phyloP scores from a whole-genome alignment of 2,797 vertebrate species.

The Arnoldichthys spilopterus region DNA sequence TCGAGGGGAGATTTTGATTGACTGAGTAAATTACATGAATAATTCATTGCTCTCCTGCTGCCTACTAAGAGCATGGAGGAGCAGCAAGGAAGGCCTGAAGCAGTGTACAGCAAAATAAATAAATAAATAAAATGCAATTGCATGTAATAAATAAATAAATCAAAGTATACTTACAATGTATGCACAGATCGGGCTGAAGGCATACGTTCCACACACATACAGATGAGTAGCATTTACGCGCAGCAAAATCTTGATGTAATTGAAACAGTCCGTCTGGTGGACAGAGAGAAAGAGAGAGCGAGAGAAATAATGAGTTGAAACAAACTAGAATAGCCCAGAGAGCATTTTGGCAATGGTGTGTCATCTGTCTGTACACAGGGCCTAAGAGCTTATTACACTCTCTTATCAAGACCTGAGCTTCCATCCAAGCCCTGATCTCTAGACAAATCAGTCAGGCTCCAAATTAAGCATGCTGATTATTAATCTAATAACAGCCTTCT shows the following conservation, averaged over 20 bases:
- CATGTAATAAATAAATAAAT: no score
- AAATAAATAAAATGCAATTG: background rate
- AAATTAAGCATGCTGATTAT: constrained; percentile 53
- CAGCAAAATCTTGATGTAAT: constrained; percentile 96
- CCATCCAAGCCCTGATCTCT: constrained; percentile 26
- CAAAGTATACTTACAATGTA: constrained; percentile 87
- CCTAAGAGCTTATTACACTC: constrained; percentile 29
- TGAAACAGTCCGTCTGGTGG: constrained; percentile 92
- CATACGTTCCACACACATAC: constrained; percentile 91
- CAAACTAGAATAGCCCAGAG: constrained; percentile 36
- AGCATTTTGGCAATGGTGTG: constrained; percentile 46
- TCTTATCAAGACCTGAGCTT: constrained; percentile 40
- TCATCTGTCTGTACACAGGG: constrained; percentile 35
- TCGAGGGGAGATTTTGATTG: constrained; percentile 49
- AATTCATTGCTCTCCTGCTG: constrained; percentile 54
- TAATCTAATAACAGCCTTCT: constrained; percentile 54
- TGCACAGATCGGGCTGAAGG: constrained; percentile 93
- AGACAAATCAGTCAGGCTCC: constrained; percentile 51
- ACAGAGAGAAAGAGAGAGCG: constrained; percentile 16
- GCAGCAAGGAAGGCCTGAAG: constrained; percentile 22
- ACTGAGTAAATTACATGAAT: constrained; percentile 60
- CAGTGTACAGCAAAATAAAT: constrained; percentile 23
- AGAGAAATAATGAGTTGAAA: background rate
- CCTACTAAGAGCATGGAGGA: constrained; percentile 36
- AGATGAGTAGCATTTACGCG: constrained; percentile 89